Conservation (phyloP, 2,113 vertebrate species). For the Indicator maculatus region DNA sequence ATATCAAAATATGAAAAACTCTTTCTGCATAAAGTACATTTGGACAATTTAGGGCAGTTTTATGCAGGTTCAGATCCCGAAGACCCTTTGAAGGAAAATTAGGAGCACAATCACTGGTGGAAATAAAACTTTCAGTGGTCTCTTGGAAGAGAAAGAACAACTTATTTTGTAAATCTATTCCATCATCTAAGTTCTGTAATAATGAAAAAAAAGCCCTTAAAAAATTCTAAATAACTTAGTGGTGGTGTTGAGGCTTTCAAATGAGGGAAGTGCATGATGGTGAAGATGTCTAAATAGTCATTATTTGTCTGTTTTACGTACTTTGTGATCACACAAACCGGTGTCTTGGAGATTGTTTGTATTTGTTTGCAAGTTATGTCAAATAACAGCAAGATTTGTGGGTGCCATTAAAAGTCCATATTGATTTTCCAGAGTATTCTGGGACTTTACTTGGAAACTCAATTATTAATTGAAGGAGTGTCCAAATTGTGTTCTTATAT, state of each 20-base stretch:
- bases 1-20: not conserved
- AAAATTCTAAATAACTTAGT: not conserved
- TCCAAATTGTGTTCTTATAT: not conserved
- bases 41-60: not conserved
- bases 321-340: not conserved
- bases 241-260: not conserved
- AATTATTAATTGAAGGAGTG: not conserved
- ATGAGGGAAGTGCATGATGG: not conserved
- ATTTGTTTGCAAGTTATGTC: conserved; percentile 15
- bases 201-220: not conserved
- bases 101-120: not conserved
- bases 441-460: conserved; percentile 1
- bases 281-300: not conserved
- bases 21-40: not conserved
- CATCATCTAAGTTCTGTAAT: not conserved
- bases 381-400: conserved; percentile 10
- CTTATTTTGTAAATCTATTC: conserved; percentile 1
- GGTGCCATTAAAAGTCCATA: conserved; percentile 7
- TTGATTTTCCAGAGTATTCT: conserved; percentile 2
- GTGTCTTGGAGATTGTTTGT: conserved; percentile 6
- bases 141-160: not conserved
- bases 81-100: not conserved
- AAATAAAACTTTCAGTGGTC: not conserved
- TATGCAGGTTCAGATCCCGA: not conserved
- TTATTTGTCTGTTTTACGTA: not conserved